Evolutionary conservation across 2,113 vertebrate genomes (phyloP), one percentile per base, ranked within the genome.

Genomic region (Cyprinus carpio): DNA sequence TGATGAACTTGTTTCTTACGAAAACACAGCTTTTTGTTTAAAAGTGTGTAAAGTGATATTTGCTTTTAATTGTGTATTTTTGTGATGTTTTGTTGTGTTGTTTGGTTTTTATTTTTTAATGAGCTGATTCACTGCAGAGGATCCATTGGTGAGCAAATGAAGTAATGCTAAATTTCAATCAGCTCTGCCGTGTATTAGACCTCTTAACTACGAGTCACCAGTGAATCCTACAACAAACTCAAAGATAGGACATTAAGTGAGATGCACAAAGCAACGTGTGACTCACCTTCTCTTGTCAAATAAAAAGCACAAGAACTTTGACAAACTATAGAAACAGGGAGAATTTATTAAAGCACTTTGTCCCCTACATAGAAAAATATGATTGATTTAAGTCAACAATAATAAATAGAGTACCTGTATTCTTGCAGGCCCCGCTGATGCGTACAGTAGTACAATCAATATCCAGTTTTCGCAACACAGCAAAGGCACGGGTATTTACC

Each of bases 351-450:
- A 95, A 95, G 94, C 93, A 94, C 91, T 94, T 90, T 88, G 81
- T 88, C 87, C 84, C 88, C 87, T 92, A 93, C 91, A 94, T 95
- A 95, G 90, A 95, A 95, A 95, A 95, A 95, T 95, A 95, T 94
- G 94, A 94, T 93, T 91, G 91, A 94, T 94, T 92, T 93, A 91
- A 94, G 90, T 94, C 92, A 91, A 92, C 92, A 91, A 93, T 94
- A 95, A 94, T 95, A 95, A 94, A 94, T 94, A 95, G 90, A 93
- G 89, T 82, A 91, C 91, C 93, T 91, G 92, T 89, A 85, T 75
- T 43, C 87, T 90, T 79, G 84, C 93, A 93, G 93, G 91, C 92
- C 90, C 89, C 87, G 84, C 91, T 88, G 81, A 90, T 84, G 87
- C 84, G 85, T 86, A 92, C 92, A 92, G 90, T 92, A 90, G 92